Percentiles rank a stretch among this genome's conserved stretches.
Evolutionary conservation across 2,113 vertebrate genomes (phyloP).

Genomic region (Mobula hypostoma): DNA sequence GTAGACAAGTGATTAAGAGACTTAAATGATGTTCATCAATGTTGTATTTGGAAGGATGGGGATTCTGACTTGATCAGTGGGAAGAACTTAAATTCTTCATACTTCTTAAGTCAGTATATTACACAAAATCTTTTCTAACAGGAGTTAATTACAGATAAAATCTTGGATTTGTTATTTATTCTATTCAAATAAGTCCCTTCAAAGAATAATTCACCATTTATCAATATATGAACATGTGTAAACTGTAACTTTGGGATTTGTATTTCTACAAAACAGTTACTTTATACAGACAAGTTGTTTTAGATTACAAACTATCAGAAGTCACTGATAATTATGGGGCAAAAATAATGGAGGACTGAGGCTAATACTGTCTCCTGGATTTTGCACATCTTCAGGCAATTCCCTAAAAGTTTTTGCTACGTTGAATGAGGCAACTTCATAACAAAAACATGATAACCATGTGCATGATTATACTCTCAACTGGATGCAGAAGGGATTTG

Average conservation of each 20-base stretch:
- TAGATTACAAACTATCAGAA: not conserved
- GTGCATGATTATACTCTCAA: not conserved
- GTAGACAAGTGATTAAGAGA: not conserved
- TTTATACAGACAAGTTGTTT: not conserved
- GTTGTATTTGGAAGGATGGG: not conserved
- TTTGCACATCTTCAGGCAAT: not conserved
- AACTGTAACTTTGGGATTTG: not conserved
- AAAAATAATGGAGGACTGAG: not conserved
- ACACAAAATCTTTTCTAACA: not conserved
- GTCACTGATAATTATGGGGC: not conserved
- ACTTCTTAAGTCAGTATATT: not conserved
- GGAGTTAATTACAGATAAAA: not conserved
- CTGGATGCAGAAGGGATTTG: not conserved
- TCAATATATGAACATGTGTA: not conserved
- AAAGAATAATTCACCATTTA: not conserved
- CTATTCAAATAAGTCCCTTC: not conserved
- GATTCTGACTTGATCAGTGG: not conserved
- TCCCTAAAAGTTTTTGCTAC: not conserved
- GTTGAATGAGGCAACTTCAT: not conserved
- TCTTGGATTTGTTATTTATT: not conserved
- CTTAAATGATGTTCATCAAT: not conserved
- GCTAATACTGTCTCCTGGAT: not conserved
- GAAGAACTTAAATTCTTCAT: not conserved
- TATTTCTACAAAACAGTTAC: too few species aligned
- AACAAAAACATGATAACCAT: not conserved